Evolutionary conservation across 2,113 vertebrate genomes (phyloP).

Genomic region (Eidolon helvum): DNA sequence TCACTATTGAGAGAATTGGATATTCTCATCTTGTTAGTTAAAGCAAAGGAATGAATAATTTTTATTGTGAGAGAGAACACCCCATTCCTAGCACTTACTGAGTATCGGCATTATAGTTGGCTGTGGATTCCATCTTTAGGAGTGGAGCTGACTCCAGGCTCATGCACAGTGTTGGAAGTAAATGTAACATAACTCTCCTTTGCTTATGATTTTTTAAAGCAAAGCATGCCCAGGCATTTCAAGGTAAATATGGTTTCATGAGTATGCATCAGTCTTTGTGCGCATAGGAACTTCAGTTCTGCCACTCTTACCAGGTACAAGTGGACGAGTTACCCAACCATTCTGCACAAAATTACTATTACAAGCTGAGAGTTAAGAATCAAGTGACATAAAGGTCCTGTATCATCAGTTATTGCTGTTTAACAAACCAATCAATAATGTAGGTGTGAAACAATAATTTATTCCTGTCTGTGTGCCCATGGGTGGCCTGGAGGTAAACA

Average conservation of each 20-base stretch:
- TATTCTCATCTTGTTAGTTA: neutral
- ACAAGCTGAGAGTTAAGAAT: neutral
- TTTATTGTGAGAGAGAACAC: neutral
- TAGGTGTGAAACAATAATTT: neutral
- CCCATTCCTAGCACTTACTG: fast-evolving
- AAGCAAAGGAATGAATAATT: neutral
- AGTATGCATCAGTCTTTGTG: neutral
- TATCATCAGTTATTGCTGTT: neutral
- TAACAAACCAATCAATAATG: neutral
- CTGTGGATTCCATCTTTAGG: neutral
- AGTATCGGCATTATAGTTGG: neutral
- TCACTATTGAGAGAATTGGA: neutral
- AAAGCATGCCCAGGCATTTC: neutral
- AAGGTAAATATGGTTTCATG: neutral
- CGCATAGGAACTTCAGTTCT: neutral
- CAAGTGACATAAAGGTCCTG: neutral
- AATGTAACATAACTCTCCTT: neutral
- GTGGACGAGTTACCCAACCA: neutral
- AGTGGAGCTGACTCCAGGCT: neutral
- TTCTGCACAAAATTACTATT: neutral
- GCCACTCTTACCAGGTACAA: neutral
- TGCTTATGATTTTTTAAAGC: neutral
- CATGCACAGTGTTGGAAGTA: neutral
- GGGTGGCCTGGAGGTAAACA: neutral
- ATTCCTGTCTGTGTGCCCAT: neutral